Evolutionary conservation across 2,797 vertebrate genomes (phyloP).

Genomic region (Todus mexicanus): DNA sequence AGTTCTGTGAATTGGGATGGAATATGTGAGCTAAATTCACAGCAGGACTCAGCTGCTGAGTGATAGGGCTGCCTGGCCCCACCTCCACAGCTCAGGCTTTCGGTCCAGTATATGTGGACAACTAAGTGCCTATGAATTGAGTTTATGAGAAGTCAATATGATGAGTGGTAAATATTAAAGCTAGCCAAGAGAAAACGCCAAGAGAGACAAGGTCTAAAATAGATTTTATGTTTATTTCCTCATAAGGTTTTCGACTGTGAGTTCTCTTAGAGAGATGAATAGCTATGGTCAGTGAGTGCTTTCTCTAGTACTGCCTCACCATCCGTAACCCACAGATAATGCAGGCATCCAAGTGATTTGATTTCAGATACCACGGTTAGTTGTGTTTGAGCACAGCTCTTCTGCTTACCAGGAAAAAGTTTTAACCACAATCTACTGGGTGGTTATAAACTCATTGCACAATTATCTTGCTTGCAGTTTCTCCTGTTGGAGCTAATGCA

Average conservation of each 20-base stretch:
- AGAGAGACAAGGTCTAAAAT: constrained; percentile 19
- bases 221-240: constrained; percentile 32
- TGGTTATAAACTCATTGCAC: neutral
- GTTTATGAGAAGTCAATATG: neutral
- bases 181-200: neutral
- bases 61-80: neutral
- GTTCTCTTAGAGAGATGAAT: neutral
- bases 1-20: neutral
- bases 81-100: fast-evolving
- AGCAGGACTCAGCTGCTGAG: neutral
- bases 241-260: neutral
- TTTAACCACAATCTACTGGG: neutral
- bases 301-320: neutral
- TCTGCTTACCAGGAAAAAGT: neutral
- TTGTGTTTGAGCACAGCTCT: neutral
- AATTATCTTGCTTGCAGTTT: neutral
- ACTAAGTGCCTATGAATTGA: neutral
- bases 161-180: constrained; percentile 1
- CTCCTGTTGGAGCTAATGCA: neutral
- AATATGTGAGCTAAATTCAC: neutral
- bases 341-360: neutral
- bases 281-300: neutral
- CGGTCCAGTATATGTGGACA: neutral
- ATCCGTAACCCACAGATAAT: neutral
- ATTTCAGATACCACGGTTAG: neutral